phyloP scores from a whole-genome alignment of 2,888 invertebrate species.

The Notodonta dromedarius region DNA sequence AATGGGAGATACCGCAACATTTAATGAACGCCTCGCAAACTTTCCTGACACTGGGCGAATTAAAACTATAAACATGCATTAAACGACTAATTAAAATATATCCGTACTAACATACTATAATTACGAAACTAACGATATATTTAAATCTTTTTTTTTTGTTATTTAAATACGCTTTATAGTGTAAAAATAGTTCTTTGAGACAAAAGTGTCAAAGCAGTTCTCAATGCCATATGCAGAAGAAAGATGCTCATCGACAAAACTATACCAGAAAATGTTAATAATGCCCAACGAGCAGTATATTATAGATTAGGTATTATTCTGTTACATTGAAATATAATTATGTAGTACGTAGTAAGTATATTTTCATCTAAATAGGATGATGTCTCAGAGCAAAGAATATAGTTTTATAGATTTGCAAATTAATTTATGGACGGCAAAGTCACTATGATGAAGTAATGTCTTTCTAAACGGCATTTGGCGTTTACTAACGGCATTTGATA shows the following conservation, averaged over 20 bases:
- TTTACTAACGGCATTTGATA: no score
- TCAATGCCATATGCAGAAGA: slow-evolving; percentile 48
- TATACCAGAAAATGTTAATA: slow-evolving; percentile 63
- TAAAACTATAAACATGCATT: slow-evolving; percentile 80
- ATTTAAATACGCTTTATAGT: slow-evolving; percentile 68
- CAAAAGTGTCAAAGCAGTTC: slow-evolving; percentile 65
- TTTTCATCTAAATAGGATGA: slow-evolving; percentile 51
- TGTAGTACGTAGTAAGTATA: slow-evolving; percentile 42
- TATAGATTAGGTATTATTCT: slow-evolving; percentile 34
- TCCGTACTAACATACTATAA: slow-evolving; percentile 73
- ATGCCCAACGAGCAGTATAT: slow-evolving; percentile 62
- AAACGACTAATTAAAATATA: slow-evolving; percentile 80
- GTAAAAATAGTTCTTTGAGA: slow-evolving; percentile 80
- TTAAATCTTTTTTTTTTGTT: slow-evolving; percentile 57
- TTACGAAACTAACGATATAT: slow-evolving; percentile 80
- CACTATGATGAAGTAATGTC: slow-evolving; percentile 52
- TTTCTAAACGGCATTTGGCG: slow-evolving; percentile 26
- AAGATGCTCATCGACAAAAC: slow-evolving; percentile 38
- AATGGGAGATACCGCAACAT: slow-evolving; percentile 54
- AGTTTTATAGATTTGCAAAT: slow-evolving; percentile 66
- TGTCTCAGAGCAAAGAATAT: slow-evolving; percentile 53
- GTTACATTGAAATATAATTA: slow-evolving; percentile 53
- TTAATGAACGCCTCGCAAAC: slow-evolving; percentile 52
- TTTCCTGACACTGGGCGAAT: slow-evolving; percentile 60
- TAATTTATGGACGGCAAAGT: slow-evolving; percentile 79